phyloP scores from a whole-genome alignment of 2,113 vertebrate genomes.

The Crotalus tigris region DNA sequence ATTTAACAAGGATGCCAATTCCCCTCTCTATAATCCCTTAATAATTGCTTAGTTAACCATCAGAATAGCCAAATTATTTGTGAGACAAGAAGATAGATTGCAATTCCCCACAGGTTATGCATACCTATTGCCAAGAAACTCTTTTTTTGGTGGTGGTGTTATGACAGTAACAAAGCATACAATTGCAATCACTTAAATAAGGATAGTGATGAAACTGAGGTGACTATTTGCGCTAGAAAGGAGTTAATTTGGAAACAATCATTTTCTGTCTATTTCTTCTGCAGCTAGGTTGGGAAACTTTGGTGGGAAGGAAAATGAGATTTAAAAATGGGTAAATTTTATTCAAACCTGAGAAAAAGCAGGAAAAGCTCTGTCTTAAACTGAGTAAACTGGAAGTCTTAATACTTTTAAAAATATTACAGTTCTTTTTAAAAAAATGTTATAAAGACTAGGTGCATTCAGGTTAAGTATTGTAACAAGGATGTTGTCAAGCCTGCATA shows the following conservation, averaged over 20 bases:
- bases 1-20: background rate
- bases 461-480: background rate
- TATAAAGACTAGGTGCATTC: background rate
- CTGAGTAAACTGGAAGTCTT: background rate
- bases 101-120: background rate
- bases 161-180: background rate
- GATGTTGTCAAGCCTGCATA: background rate
- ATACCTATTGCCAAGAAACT: background rate
- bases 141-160: background rate
- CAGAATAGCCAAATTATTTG: background rate
- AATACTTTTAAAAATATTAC: background rate
- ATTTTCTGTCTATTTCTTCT: background rate
- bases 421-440: background rate
- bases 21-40: background rate
- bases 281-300: background rate
- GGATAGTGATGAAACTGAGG: background rate
- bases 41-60: background rate
- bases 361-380: background rate
- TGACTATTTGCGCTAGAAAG: background rate
- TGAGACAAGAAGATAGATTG: background rate
- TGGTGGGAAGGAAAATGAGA: background rate
- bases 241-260: background rate
- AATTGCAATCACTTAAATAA: background rate
- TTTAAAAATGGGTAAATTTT: background rate
- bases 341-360: background rate